A percentile compares a stretch with the other conserved stretches of the same genome.
Evolutionary conservation across 30 jellyfish, hydroid and myxozoan genomes (phyloP).

Genomic region (Morbakka virulenta): DNA sequence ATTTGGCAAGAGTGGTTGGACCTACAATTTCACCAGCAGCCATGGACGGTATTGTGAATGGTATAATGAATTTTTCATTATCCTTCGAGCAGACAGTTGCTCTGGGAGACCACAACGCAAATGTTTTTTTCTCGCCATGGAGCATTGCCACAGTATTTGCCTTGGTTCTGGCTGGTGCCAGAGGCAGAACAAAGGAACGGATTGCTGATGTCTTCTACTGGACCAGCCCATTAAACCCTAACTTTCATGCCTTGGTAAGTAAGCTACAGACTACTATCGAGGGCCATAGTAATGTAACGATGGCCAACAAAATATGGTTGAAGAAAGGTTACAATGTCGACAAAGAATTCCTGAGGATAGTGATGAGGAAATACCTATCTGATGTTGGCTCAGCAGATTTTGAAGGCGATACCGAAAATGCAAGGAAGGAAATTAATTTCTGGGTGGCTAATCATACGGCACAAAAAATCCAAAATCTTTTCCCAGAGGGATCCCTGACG

Average conservation of each 20-base stretch:
- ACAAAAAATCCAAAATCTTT: constrained; percentile 30
- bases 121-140: constrained; percentile 53
- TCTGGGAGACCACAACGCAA: no score
- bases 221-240: not conserved
- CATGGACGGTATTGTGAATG: no score
- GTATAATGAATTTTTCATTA: no score
- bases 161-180: constrained; percentile 60
- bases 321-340: constrained; percentile 14
- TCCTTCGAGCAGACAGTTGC: no score
- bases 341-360: constrained; percentile 4
- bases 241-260: no score
- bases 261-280: constrained; percentile 24
- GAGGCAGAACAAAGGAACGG: constrained; percentile 53
- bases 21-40: no score
- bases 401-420: constrained; percentile 8
- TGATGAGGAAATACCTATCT: constrained; percentile 3
- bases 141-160: constrained; percentile 62
- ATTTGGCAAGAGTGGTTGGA: no score
- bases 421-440: constrained; percentile 26
- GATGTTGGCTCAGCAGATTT: constrained; percentile 42
- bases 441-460: constrained; percentile 61
- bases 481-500: constrained; percentile 34
- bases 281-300: constrained; percentile 19
- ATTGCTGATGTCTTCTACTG: constrained; percentile 22
- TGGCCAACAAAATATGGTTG: constrained; percentile 52